These are phyloP conservation scores for Hylia prasina DNA, from an alignment of 2,113 vertebrate genomes.

Conservation along the genomic window DNA sequence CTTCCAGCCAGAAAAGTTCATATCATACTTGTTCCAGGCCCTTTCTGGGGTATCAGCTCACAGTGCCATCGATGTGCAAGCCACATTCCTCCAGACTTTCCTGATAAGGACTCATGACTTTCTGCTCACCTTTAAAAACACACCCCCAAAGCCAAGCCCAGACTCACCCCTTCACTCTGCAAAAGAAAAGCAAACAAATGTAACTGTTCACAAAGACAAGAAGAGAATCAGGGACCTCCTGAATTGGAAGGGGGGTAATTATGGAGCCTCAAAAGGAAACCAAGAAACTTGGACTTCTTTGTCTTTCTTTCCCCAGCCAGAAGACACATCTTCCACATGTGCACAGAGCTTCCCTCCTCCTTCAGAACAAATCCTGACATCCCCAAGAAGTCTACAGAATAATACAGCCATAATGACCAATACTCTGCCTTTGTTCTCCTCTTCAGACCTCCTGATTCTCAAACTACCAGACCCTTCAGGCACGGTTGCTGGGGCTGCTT, in stretches of 20 bases:
- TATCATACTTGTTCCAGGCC: background rate
- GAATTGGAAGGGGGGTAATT: background rate
- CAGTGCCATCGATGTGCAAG: rapidly evolving
- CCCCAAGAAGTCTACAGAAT: background rate
- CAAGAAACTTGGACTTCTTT: background rate
- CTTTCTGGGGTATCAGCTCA: background rate
- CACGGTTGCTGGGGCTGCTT: background rate
- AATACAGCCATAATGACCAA: conserved; percentile 11
- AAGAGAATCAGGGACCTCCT: background rate
- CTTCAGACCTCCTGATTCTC: background rate
- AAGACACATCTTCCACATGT: background rate
- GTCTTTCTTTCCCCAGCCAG: background rate
- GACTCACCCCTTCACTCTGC: background rate
- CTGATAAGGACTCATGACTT: background rate
- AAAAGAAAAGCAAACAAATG: background rate
- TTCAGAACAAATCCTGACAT: conserved; percentile 4
- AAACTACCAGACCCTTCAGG: conserved; percentile 17
- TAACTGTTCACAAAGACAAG: background rate
- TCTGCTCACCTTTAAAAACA: background rate
- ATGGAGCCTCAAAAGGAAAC: background rate
- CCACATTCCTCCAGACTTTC: background rate
- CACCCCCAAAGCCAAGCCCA: background rate
- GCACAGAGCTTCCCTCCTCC: background rate
- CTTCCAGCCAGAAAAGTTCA: background rate
- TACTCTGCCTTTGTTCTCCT: conserved; percentile 25